Conservation (phyloP, 2,888 invertebrate genomes). For the Theodoxus fluviatilis region DNA sequence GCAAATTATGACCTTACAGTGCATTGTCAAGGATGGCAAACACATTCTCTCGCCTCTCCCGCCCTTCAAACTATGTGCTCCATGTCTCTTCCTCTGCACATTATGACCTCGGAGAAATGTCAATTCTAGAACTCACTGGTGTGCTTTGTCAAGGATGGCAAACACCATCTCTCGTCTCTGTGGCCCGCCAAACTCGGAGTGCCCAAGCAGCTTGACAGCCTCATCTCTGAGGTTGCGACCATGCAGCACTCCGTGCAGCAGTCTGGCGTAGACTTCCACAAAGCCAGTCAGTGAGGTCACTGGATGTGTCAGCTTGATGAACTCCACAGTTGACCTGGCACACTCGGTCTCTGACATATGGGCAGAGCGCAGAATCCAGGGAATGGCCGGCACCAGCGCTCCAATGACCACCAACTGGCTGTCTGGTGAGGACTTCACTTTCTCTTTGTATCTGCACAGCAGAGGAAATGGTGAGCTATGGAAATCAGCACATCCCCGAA, state of each 20-base stretch:
- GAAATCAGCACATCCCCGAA: too few species aligned
- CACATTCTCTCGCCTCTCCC: too few species aligned
- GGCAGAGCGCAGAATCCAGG: constrained; percentile 56
- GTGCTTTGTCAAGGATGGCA: constrained; percentile 38
- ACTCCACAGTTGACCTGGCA: constrained; percentile 45
- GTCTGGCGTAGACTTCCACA: constrained; percentile 49
- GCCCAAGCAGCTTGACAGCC: constrained; percentile 37
- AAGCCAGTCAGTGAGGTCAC: constrained; percentile 45
- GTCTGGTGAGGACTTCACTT: constrained; percentile 38
- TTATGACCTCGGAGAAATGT: not conserved
- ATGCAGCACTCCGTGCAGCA: constrained; percentile 51
- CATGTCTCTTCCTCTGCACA: too few species aligned
- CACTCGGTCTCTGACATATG: constrained; percentile 49
- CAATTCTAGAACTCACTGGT: constrained; percentile 32
- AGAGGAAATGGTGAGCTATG: too few species aligned
- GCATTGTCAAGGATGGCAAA: too few species aligned
- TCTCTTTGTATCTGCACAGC: constrained; percentile 39
- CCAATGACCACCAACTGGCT: constrained; percentile 53
- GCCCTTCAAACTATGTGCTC: too few species aligned
- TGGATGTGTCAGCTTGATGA: constrained; percentile 55
- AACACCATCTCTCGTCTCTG: constrained; percentile 42
- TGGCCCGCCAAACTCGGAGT: constrained; percentile 46
- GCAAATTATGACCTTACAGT: too few species aligned
- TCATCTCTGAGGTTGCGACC: constrained; percentile 47
- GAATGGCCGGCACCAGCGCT: constrained; percentile 46